Conservation (phyloP, 2,113 vertebrate species). For the Cyanoramphus novaezelandiae region DNA sequence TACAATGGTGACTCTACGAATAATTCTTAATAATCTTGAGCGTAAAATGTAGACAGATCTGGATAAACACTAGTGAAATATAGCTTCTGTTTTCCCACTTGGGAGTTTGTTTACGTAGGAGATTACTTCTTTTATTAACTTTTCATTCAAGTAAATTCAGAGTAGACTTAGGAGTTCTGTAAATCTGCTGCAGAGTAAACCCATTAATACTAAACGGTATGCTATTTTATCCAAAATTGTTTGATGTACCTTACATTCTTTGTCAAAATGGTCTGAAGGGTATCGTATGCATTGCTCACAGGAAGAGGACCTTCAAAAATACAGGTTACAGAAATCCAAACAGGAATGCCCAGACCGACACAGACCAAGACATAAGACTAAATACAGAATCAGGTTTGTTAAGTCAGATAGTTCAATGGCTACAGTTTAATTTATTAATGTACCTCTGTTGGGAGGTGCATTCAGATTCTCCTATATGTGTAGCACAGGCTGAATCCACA, state of each 20-base stretch:
- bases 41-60: slow-evolving; percentile 48
- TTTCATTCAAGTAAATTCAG: slow-evolving; percentile 49
- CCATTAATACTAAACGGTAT: slow-evolving; percentile 4
- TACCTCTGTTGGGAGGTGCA: not conserved
- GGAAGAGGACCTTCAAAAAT: not conserved
- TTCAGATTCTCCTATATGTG: not conserved
- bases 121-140: slow-evolving; percentile 57
- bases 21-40: slow-evolving; percentile 65
- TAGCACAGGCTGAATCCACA: not conserved
- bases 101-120: slow-evolving; percentile 17
- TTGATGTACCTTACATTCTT: not conserved
- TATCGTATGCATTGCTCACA: not conserved
- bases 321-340: not conserved
- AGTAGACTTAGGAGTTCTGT: not conserved
- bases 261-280: not conserved
- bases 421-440: not conserved
- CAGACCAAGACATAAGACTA: not conserved
- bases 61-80: slow-evolving; percentile 57
- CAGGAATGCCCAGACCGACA: not conserved
- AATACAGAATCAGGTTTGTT: not conserved
- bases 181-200: slow-evolving; percentile 2
- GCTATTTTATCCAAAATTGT: slow-evolving; percentile 18
- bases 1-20: slow-evolving; percentile 49
- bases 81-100: slow-evolving; percentile 26
- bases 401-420: not conserved